These are phyloP conservation scores for Drosophila bunnanda DNA, from an alignment of 2,888 invertebrate species.

Conservation along the genomic window DNA sequence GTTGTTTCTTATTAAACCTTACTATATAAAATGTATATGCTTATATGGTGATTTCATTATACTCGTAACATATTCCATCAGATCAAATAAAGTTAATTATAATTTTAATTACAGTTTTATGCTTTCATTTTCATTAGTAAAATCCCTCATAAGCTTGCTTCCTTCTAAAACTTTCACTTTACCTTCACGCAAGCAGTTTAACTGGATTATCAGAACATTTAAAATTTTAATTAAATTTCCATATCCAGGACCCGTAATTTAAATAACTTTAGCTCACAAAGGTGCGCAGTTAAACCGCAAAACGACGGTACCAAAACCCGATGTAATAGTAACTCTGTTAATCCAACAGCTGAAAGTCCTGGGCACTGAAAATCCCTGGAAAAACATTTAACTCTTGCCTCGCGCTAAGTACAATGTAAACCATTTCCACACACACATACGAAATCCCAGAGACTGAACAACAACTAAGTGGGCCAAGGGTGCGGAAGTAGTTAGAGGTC, in stretches of 20 bases:
- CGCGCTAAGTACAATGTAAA: constrained; percentile 75
- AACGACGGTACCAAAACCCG: neutral
- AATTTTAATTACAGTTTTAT: too few species aligned
- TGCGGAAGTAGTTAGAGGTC: constrained; percentile 9
- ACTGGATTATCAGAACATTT: constrained; percentile 32
- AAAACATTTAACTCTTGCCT: constrained; percentile 68
- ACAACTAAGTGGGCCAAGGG: constrained; percentile 27
- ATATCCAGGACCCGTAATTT: constrained; percentile 12
- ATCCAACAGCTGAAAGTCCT: constrained; percentile 24
- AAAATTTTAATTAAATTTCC: constrained; percentile 32
- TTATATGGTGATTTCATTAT: neutral
- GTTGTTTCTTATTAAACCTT: too few species aligned
- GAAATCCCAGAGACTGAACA: constrained; percentile 46
- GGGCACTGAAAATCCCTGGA: constrained; percentile 36
- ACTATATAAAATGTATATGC: neutral
- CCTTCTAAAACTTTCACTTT: constrained; percentile 1
- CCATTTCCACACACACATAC: constrained; percentile 58
- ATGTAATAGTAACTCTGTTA: constrained; percentile 35
- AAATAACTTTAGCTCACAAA: constrained; percentile 29
- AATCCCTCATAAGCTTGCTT: neutral
- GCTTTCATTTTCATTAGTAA: neutral
- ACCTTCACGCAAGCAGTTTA: neutral
- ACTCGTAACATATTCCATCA: neutral
- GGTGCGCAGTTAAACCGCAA: constrained; percentile 29
- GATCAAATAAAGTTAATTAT: neutral